Percentiles rank a stretch among this genome's conserved stretches.
phyloP scores from a whole-genome alignment of 2,113 vertebrate genomes.

The Cercocebus atys region DNA sequence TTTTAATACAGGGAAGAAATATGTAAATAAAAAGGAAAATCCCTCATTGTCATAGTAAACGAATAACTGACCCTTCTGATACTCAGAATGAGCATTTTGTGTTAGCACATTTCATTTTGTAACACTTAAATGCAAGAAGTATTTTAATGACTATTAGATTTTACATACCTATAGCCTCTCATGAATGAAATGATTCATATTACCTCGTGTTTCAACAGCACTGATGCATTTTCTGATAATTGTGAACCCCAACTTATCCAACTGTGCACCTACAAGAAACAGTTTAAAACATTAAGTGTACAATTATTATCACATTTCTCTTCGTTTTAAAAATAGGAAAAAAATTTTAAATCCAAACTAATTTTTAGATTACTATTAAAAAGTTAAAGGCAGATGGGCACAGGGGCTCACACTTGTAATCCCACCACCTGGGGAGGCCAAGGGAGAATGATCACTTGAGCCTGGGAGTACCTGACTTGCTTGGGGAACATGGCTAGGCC shows the following conservation, averaged over 20 bases:
- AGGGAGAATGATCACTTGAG: neutral
- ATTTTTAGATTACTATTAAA: neutral
- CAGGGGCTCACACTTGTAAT: neutral
- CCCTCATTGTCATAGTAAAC: neutral
- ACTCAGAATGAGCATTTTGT: neutral
- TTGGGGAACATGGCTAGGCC: neutral
- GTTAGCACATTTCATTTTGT: neutral
- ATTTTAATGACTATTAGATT: neutral
- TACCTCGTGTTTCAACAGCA: constrained; percentile 95
- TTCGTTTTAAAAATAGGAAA: neutral
- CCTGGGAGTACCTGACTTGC: neutral
- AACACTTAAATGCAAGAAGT: neutral
- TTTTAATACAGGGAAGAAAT: neutral
- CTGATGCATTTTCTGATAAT: constrained; percentile 95
- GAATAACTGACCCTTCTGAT: neutral
- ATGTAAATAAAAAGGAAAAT: neutral
- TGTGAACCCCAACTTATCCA: constrained; percentile 92
- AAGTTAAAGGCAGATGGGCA: neutral
- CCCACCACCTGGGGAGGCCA: neutral
- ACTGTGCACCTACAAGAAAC: constrained; percentile 88
- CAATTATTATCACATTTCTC: neutral
- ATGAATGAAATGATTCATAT: constrained; percentile 54
- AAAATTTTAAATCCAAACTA: neutral
- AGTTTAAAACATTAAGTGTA: constrained; percentile 28
- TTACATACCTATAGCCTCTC: constrained; percentile 50